Evolutionary conservation across 37 sponge, comb jelly and placozoan genomes (phyloP).

Genomic region (Tethya wilhelma): DNA sequence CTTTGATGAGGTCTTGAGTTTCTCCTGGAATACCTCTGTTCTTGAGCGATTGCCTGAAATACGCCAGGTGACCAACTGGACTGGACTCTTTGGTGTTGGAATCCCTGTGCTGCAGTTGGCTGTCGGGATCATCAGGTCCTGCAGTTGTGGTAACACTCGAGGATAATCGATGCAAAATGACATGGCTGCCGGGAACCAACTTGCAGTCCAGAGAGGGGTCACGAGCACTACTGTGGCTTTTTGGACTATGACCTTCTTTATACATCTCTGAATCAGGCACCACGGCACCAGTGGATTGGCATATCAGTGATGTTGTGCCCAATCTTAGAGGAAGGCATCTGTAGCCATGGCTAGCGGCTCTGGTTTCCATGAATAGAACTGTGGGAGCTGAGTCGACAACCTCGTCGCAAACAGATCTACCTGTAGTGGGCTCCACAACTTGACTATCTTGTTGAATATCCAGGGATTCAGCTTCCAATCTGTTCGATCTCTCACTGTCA

Average conservation of each 20-base stretch:
- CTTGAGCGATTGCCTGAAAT: constrained; percentile 1
- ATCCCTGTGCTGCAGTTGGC: not conserved
- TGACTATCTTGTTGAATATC: constrained; percentile 4
- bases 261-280: not conserved
- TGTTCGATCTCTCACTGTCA: not conserved
- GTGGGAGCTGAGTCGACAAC: constrained; percentile 3
- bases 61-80: not conserved
- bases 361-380: constrained; percentile 13
- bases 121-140: not conserved
- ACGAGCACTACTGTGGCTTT: constrained; percentile 4
- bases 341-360: not conserved
- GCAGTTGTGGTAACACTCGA: not conserved
- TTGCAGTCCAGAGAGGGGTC: not conserved
- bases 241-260: constrained; percentile 3
- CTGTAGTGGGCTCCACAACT: not conserved
- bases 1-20: not conserved
- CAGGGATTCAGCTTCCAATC: constrained; percentile 24
- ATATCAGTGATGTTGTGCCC: not conserved
- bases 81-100: not conserved
- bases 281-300: constrained; percentile 18
- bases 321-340: constrained; percentile 1
- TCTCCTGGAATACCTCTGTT: not conserved
- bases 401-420: constrained; percentile 17
- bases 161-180: not conserved
- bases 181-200: not conserved